Conservation (phyloP, 2,888 invertebrate genomes). For the Acronicta psi region DNA sequence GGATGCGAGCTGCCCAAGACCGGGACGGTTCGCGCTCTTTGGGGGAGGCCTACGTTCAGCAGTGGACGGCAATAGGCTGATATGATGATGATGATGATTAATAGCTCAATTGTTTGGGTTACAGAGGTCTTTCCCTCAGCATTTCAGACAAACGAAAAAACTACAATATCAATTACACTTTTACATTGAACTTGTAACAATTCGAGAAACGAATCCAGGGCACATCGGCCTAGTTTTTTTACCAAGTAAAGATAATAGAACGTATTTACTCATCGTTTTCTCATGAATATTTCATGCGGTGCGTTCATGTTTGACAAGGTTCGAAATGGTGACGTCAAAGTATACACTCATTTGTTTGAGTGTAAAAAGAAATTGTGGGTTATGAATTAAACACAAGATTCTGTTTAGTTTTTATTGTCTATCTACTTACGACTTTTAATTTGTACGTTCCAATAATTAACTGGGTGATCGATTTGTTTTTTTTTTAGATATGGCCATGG, state of each 20-base stretch:
- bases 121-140: no score
- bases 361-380: slow-evolving; percentile 15
- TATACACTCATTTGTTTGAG: slow-evolving; percentile 20
- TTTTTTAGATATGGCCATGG: neutral
- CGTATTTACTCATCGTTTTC: slow-evolving; percentile 37
- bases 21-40: no score
- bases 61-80: no score
- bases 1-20: no score
- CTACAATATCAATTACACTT: no score
- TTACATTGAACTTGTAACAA: neutral
- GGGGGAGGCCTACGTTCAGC: no score
- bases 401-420: slow-evolving; percentile 41
- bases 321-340: slow-evolving; percentile 40
- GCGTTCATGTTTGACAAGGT: slow-evolving; percentile 29
- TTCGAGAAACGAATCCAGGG: slow-evolving; percentile 6
- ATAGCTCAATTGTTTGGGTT: no score
- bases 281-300: slow-evolving; percentile 44
- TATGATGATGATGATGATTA: no score
- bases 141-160: no score
- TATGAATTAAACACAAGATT: slow-evolving; percentile 46
- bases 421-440: slow-evolving; percentile 1
- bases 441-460: slow-evolving; percentile 8
- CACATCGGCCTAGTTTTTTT: slow-evolving; percentile 15
- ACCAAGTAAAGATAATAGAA: slow-evolving; percentile 32
- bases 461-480: neutral